Percentiles rank a stretch among this genome's conserved stretches.
Evolutionary conservation across 2,113 vertebrate species (phyloP).

Genomic region (Gobio gobio): DNA sequence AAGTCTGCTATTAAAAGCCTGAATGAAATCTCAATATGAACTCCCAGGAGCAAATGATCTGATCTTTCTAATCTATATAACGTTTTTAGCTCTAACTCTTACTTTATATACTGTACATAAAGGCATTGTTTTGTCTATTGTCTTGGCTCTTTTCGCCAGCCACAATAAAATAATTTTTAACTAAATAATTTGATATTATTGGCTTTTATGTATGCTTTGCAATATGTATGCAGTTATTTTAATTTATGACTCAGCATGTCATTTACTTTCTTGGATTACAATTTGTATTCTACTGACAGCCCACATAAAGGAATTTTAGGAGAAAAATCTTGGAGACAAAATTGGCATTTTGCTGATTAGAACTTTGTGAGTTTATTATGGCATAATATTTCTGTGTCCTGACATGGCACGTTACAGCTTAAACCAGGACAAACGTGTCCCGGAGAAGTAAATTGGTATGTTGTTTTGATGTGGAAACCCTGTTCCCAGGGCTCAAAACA

Average conservation of each 20-base stretch:
- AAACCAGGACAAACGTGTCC: conserved; percentile 41
- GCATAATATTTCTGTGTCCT: conserved; percentile 61
- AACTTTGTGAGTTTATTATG: conserved; percentile 34
- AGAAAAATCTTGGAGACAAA: background rate
- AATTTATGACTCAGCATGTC: no score
- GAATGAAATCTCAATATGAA: background rate
- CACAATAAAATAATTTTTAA: no score
- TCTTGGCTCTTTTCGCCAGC: no score
- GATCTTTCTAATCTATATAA: background rate
- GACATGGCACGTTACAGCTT: conserved; percentile 30
- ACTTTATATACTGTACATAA: background rate
- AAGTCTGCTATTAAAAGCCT: background rate
- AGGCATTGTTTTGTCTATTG: no score
- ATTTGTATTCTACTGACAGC: background rate
- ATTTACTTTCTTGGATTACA: no score
- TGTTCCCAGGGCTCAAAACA: conserved; percentile 75
- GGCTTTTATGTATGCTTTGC: no score
- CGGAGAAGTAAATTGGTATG: conserved; percentile 53
- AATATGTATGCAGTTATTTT: no score
- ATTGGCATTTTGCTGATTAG: background rate
- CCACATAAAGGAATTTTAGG: background rate
- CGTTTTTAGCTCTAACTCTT: background rate
- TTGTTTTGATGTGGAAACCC: conserved; percentile 69
- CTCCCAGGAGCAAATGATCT: background rate
- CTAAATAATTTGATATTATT: no score